Evolutionary conservation across 2,888 invertebrate species (phyloP).

Genomic region (Ernsta delagoae): DNA sequence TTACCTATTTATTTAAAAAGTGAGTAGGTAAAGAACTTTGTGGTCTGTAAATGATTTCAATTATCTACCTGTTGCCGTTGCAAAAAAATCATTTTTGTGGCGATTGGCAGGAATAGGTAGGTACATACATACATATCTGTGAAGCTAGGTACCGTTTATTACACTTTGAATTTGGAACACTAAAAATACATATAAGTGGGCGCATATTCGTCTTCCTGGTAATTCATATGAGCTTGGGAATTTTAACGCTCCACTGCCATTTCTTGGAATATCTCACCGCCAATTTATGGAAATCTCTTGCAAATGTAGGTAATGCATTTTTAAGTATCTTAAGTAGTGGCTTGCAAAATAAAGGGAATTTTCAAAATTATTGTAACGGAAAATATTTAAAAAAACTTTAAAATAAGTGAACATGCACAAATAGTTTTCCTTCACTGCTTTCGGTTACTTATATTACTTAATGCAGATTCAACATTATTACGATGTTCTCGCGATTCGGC

Average conservation of each 20-base stretch:
- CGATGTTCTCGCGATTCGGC: conserved; percentile 12
- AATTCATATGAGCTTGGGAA: conserved; percentile 8
- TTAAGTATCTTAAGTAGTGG: conserved; percentile 26
- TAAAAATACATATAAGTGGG: too few relatives aligned
- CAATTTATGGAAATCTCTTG: conserved; percentile 20
- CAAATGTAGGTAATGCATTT: conserved; percentile 14
- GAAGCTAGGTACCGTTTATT: too few relatives aligned
- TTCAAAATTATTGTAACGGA: neutral
- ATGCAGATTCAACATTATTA: neutral
- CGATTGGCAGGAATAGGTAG: too few relatives aligned
- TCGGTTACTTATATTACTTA: neutral
- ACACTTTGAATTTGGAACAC: too few relatives aligned
- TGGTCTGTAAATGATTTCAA: too few relatives aligned
- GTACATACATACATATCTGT: too few relatives aligned
- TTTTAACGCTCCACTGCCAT: conserved; percentile 8
- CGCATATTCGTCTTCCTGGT: conserved; percentile 9
- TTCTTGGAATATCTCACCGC: conserved; percentile 21
- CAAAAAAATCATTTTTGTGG: too few relatives aligned
- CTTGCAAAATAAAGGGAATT: conserved; percentile 3
- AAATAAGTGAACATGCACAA: too few relatives aligned
- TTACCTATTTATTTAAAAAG: too few relatives aligned
- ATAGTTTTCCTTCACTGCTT: too few relatives aligned
- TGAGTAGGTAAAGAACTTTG: too few relatives aligned
- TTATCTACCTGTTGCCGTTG: too few relatives aligned
- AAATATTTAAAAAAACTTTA: neutral